A percentile compares a stretch with the other conserved stretches of the same genome.
These are phyloP conservation scores for Aspidoscelis tigris DNA, from an alignment of 2,113 vertebrate genomes.

Conservation along the genomic window DNA sequence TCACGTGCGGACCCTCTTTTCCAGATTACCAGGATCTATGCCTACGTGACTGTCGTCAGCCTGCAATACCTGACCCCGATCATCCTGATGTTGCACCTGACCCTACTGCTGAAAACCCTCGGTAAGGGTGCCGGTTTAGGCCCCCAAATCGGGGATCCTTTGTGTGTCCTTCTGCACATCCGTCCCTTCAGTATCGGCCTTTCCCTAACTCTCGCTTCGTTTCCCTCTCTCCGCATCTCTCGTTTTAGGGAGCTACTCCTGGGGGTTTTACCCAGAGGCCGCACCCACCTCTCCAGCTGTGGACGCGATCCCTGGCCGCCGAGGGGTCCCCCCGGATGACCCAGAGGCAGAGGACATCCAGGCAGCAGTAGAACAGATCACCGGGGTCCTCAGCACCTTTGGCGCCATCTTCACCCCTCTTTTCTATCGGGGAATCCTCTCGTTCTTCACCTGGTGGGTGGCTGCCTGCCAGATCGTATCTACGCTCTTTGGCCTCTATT, in stretches of 20 bases:
- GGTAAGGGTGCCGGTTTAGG: conserved; percentile 70
- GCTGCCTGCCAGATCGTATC: conserved; percentile 90
- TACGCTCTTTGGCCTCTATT: conserved; percentile 94
- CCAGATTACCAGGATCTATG: conserved; percentile 92
- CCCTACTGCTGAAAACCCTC: conserved; percentile 87
- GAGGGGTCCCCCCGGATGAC: conserved; percentile 40
- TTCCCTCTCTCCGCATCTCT: not conserved
- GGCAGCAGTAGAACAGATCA: conserved; percentile 80
- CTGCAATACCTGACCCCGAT: conserved; percentile 92
- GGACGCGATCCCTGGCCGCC: rapidly evolving
- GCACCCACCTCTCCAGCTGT: conserved; percentile 35
- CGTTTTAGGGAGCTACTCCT: conserved; percentile 86
- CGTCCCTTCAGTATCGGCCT: too few relatives aligned
- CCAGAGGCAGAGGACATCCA: conserved; percentile 78
- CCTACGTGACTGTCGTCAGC: conserved; percentile 90
- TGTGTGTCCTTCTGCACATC: too few relatives aligned
- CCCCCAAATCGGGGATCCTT: too few relatives aligned
- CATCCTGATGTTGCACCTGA: conserved; percentile 87
- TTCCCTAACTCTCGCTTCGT: not conserved
- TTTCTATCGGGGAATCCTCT: conserved; percentile 87
- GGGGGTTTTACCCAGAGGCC: conserved; percentile 76
- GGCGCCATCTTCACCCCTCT: conserved; percentile 81
- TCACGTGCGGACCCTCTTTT: not conserved
- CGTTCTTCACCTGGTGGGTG: conserved; percentile 95
- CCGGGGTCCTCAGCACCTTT: conserved; percentile 68